Evolutionary conservation across 2,888 invertebrate species (phyloP), one percentile per base, ranked within the genome.

Genomic region (Eristalis pertinax): DNA sequence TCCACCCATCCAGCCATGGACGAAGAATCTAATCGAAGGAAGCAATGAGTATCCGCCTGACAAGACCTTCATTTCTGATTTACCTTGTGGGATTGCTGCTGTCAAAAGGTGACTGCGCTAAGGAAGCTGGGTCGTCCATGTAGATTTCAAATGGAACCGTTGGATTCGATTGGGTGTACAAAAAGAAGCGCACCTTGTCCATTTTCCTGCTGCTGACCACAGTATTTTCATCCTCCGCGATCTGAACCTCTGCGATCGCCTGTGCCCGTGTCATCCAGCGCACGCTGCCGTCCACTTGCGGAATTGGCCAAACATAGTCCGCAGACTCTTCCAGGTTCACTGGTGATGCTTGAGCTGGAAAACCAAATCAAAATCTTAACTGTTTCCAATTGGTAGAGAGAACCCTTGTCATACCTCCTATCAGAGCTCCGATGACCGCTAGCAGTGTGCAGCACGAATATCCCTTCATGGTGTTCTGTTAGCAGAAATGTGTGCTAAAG

Each of bases 1-100:
- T 90, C 93, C 92, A 89, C 94, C 94, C 56, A 93, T 93, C 94
- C 94, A 95, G 2, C 95, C 95, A 87, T 94, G 95, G 41, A 94
- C 93, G 19, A 94, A 73, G 56, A 91, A 88, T 63, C 90, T 89
- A 29, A 62, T 11, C 5, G 13, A 60, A 35, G 22, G 8, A 69
- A n/a, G 3, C 0, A 26, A 19, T 43, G 15, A 62, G 11, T 43
- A 19, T 8, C 19, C 19, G n/a, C n/a, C 3, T 15, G 15, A 15
- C 15, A n/a, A 43, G 8, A 10, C 19, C 8, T 60, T 1, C 5
- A 5, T 19, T 35, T 1, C 0, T 1, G 8, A 13, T 50, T 62
- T 82, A 85, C 81, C 38, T 72, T 0, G 81, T 85, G 0, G 77
- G 81, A 13, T 73, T 38, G 1, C 63, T 73, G 5, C 8, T 43